These are phyloP conservation scores for Synanceia verrucosa DNA, from an alignment of 2,797 vertebrate species.

Conservation along the genomic window DNA sequence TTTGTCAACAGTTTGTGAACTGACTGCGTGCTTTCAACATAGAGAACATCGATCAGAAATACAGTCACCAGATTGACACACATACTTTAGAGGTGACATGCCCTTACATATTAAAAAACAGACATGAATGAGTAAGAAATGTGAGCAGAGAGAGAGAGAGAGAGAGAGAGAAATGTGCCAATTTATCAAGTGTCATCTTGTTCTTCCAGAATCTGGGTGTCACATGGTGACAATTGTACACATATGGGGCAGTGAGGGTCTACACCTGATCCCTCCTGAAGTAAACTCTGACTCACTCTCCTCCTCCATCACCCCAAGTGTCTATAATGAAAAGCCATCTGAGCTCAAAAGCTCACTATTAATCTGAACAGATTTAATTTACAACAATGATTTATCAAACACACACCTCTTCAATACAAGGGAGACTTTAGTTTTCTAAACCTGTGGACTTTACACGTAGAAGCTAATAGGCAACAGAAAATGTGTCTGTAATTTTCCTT, in stretches of 20 bases:
- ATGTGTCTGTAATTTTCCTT: not conserved
- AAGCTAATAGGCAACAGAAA: not conserved
- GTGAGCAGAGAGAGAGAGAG: not conserved
- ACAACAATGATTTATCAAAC: slow-evolving; percentile 20
- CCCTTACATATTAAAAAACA: not conserved
- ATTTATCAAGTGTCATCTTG: not conserved
- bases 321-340: slow-evolving; percentile 56
- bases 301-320: slow-evolving; percentile 7
- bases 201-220: not conserved
- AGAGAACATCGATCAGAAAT: not conserved
- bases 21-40: not conserved
- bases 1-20: not conserved
- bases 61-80: not conserved
- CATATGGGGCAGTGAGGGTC: slow-evolving; percentile 37
- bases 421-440: not conserved
- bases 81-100: not conserved
- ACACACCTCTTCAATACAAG: not conserved
- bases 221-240: slow-evolving; percentile 17
- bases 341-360: slow-evolving; percentile 37
- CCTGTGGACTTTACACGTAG: not conserved
- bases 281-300: slow-evolving; percentile 17
- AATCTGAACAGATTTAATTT: slow-evolving; percentile 36
- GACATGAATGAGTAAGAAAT: not conserved
- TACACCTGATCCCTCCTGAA: slow-evolving; percentile 66
- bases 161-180: not conserved